Base-by-base conservation (phyloP, 1,140 invertebrate genomes). In the Ridgeia piscesae region DNA sequence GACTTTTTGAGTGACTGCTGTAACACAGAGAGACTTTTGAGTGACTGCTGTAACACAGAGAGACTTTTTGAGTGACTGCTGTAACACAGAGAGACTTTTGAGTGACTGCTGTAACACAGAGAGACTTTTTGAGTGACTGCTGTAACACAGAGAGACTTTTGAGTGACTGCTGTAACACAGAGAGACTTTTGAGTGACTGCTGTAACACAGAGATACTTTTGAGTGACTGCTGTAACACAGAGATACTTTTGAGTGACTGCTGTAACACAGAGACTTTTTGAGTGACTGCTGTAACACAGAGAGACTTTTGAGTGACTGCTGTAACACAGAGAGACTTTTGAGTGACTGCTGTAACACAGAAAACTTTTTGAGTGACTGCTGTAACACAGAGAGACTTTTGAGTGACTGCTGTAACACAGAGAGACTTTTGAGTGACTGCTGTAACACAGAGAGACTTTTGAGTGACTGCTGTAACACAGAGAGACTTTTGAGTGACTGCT, bases 41-140 rank as follows among this genome's bases (percentile, higher is more conserved):
- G 94, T 35, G 94, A 94, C 89, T 95, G 94, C 95, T 96, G 93
- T 21, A 92, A 33, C 50, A 92, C 90, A 92, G 91, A 42, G 27
- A 21, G 58, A 27, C 58, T 77, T 2, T 4, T 4, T 77, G 92
- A 33, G 89, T 89, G 34, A 33, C 58, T 8, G n/a, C 58, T 88
- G 42, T 34, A 42, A 31, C 89, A 50, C 92, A 92, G 89, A 94
- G 94, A 35, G 94, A 95, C 89, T 95, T 92, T 2, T 77, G 92
- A 33, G 89, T 89, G 58, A 33, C 58, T 8, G 33, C 58, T 88
- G 42, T 34, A 42, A 31, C 89, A 50, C 92, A 92, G 34, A 91
- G 27, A 92, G 31, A 31, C 4, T 34, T 11, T 31, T 50, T n/a
- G 89, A 21, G 33, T 93, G 42, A 92, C 91, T 31, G 34, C 91